A percentile compares a stretch with the other conserved stretches of the same genome.
These are phyloP conservation scores for Philopotamus ludificatus DNA, from an alignment of 1,140 invertebrate genomes.

Conservation along the genomic window DNA sequence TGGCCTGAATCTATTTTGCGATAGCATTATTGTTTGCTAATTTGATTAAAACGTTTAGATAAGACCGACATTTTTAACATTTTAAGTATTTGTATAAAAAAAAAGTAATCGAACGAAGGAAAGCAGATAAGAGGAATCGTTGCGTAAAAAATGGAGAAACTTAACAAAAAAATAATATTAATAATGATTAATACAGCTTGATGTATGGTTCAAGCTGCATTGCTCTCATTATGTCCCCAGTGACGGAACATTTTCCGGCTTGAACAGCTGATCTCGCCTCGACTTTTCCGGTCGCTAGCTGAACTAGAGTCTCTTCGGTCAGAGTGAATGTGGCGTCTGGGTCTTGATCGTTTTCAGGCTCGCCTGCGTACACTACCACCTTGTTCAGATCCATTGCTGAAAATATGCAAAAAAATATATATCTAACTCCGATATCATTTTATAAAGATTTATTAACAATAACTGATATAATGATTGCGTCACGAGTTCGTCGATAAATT, in stretches of 20 bases:
- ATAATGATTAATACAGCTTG: constrained; percentile 45
- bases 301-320: constrained; percentile 50
- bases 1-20: no score
- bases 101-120: no score
- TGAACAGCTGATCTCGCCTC: constrained; percentile 50
- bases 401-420: constrained; percentile 21
- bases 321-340: constrained; percentile 53
- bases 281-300: constrained; percentile 49
- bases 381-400: constrained; percentile 53
- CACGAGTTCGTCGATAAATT: no score
- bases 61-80: no score
- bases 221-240: constrained; percentile 54
- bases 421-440: not conserved
- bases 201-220: constrained; percentile 57
- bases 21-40: no score
- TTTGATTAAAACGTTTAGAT: no score
- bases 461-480: not conserved
- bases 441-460: not conserved
- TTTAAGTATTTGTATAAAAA: no score
- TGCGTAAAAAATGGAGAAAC: no score
- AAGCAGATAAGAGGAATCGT: not conserved
- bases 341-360: constrained; percentile 47
- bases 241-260: constrained; percentile 53
- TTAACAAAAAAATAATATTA: no score
- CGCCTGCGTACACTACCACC: constrained; percentile 51